phyloP scores from a whole-genome alignment of 2,113 vertebrate species.

The Casuarius casuarius region DNA sequence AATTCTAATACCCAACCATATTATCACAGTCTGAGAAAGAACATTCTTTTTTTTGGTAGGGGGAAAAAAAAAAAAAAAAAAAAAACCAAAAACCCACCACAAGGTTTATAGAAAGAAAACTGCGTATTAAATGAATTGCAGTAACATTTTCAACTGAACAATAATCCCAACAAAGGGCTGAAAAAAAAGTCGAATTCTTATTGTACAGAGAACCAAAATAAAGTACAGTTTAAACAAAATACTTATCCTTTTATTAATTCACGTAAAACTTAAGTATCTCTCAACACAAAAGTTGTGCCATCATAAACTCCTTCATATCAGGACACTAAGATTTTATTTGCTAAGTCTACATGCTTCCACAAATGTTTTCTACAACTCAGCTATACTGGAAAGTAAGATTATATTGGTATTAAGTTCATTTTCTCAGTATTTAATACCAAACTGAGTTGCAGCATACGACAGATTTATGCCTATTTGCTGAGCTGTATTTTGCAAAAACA shows the following conservation, averaged over 20 bases:
- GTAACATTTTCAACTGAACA: neutral
- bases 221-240: conserved; percentile 63
- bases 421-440: conserved; percentile 76
- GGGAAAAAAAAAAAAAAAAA: neutral
- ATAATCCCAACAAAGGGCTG: neutral
- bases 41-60: neutral
- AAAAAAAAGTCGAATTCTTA: neutral
- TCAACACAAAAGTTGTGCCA: conserved; percentile 76
- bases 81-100: neutral
- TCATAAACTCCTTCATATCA: conserved; percentile 78
- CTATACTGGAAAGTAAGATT: conserved; percentile 82
- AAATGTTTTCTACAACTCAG: conserved; percentile 75
- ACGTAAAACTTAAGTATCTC: neutral
- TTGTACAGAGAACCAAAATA: conserved; percentile 22
- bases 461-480: conserved; percentile 77
- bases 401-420: conserved; percentile 80
- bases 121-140: neutral
- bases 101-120: neutral
- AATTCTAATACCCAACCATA: neutral
- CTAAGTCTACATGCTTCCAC: conserved; percentile 71
- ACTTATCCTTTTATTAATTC: neutral
- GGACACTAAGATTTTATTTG: conserved; percentile 80
- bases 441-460: conserved; percentile 72
- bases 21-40: neutral
- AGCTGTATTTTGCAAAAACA: conserved; percentile 71